Evolutionary conservation across 2,797 vertebrate genomes (phyloP), one percentile per base, ranked within the genome.

Genomic region (Nasua narica): DNA sequence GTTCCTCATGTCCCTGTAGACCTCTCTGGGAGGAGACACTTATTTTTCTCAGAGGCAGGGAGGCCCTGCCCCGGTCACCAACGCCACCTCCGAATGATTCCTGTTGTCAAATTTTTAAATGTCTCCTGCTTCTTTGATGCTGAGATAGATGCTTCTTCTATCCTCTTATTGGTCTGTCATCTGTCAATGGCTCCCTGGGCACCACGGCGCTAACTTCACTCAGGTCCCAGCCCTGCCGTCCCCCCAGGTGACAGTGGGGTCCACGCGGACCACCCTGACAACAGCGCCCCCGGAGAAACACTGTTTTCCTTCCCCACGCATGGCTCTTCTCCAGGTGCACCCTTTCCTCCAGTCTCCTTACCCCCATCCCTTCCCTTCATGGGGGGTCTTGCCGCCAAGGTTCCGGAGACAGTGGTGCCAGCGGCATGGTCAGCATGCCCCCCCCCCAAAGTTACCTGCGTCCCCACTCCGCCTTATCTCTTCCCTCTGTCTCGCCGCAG

Each of bases 381-480:
- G 52, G 76, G 70, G 81, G 23, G 69, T 32, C 92, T 62, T 12
- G 15, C 25, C 10, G 50, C 67, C 50, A 50, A 43, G 10, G 8
- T 65, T 77, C 27, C 4, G 13, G 83, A 91, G 86, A 88, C 62
- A 84, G 85, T 1, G 21, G 54, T 32, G 48, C 21, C 58, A 32
- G 21, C 25, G 12, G 35, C 18, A 48, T 16, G 2, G 25, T 76
- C 2, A 5, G 79, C 27, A 48, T 0, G 15, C 8, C 18, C 43
- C 74, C 43, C 74, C 21, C 37, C 37, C 62, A 19, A 23, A 48
- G 72, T 52, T 70, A 56, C 58, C 56, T 13, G 5, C 35, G 5
- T 54, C 25, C 40, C n/a, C 19, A 10, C 25, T 40, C 54, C 14
- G 4, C 48, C 87, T 84, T 21, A 1, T 16, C 78, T 69, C 83